phyloP scores from a whole-genome alignment of 2,797 vertebrate species.

The Ptychobarbus kaznakovi region DNA sequence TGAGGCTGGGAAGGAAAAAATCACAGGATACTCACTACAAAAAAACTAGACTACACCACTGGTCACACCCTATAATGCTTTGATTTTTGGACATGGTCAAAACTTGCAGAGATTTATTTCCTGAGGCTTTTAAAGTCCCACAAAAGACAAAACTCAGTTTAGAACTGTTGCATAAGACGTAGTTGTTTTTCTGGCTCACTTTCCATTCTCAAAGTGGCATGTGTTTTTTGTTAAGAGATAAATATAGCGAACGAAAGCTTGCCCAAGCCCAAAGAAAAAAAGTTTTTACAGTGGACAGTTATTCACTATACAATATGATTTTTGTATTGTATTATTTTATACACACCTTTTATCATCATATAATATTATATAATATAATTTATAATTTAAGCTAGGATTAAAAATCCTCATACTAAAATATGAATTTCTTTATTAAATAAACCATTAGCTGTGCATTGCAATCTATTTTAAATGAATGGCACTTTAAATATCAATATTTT shows the following conservation, averaged over 20 bases:
- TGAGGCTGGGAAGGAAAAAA: too few relatives aligned
- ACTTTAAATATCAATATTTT: background rate
- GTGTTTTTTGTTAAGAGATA: slow-evolving; percentile 56
- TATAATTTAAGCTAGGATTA: background rate
- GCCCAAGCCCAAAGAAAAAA: background rate
- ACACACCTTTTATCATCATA: background rate
- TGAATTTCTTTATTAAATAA: background rate
- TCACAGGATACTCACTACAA: too few relatives aligned
- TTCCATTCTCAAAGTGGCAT: slow-evolving; percentile 26
- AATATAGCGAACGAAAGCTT: slow-evolving; percentile 38
- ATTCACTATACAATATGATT: background rate
- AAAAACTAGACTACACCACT: too few relatives aligned
- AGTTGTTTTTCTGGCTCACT: slow-evolving; percentile 9
- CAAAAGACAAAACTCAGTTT: slow-evolving; percentile 27
- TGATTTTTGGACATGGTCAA: slow-evolving; percentile 17
- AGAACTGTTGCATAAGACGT: slow-evolving; percentile 42
- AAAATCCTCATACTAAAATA: background rate
- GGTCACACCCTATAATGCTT: slow-evolving; percentile 3
- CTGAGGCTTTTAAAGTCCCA: slow-evolving; percentile 10
- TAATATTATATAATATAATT: background rate
- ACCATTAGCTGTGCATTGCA: background rate
- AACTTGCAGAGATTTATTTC: background rate
- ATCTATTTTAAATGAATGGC: background rate
- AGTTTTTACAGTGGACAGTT: slow-evolving; percentile 7
- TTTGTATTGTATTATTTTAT: background rate